Percentiles rank a stretch among this genome's conserved stretches.
Conservation (phyloP, 2,888 invertebrate species). For the Papilio demoleus region DNA sequence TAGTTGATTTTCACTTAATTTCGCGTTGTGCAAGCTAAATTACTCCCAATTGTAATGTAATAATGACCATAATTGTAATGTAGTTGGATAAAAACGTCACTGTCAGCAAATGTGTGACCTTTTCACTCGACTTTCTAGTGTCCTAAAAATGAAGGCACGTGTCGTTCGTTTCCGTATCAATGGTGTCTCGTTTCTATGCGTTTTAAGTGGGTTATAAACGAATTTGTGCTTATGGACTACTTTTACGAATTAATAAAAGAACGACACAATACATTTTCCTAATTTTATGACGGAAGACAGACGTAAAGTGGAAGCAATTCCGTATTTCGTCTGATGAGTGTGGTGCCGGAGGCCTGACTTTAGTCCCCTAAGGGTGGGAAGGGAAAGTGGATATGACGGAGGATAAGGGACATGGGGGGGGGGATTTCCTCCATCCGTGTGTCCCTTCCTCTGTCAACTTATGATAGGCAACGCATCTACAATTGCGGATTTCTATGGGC, state of each 20-base stretch:
- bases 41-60: not conserved
- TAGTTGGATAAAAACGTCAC: slow-evolving; percentile 9
- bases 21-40: not conserved
- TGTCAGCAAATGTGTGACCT: slow-evolving; percentile 34
- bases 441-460: too few species aligned
- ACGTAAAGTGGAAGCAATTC: not conserved
- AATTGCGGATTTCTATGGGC: too few species aligned
- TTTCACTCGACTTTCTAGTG: slow-evolving; percentile 38
- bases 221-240: not conserved
- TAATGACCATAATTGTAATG: slow-evolving; percentile 12
- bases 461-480: too few species aligned
- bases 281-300: not conserved
- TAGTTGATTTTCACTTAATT: not conserved
- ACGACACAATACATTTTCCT: not conserved
- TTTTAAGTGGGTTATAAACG: slow-evolving; percentile 15
- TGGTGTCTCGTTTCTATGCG: slow-evolving; percentile 10
- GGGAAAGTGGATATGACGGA: too few species aligned
- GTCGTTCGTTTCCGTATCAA: slow-evolving; percentile 16
- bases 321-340: not conserved
- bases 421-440: too few species aligned
- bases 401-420: too few species aligned
- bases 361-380: too few species aligned
- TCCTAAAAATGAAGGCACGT: slow-evolving; percentile 32
- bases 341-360: too few species aligned
- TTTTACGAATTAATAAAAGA: not conserved